Base-by-base conservation (phyloP, 2,797 vertebrate genomes). In the Coilia nasus region DNA sequence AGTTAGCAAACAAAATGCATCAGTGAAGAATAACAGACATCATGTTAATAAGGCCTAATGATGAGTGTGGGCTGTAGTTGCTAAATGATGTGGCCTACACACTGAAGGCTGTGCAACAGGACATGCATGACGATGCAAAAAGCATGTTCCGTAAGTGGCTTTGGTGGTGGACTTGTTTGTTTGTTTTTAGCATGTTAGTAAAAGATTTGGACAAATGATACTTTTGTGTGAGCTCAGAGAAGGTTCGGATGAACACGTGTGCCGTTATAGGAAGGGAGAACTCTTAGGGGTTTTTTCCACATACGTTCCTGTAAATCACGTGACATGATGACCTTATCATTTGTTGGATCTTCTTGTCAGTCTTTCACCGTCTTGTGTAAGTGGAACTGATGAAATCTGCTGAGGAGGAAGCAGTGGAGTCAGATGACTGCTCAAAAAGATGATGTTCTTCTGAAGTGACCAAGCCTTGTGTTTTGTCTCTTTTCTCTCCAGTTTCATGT, bases 401-500 rank as follows among this genome's bases (percentile, higher is more conserved):
- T 28, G 44, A 57, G 78, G 59, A 83, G 47, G 81, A 31, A 23
- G 6, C 14, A 9, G 50, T 57, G 81, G 23, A 28, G 23, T 10
- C 9, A 19, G 12, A 21, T 59, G 41, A 44, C 4, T 28, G 71
- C 44, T 12, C 6, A 57, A 47, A 6, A 67, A 57, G 60, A 44
- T 85, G 47, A 83, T 62, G 31, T 85, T 84, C 23, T 47, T 78
- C 28, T 83, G 3, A 41, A 44, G 31, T 78, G 6, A 41, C 71
- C 35, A 78, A 19, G 23, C 6, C 31, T 75, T 19, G 50, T 54
- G 50, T 82, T 67, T 67, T 88, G 87, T 83, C 71, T 83, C 35
- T 78, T 85, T 59, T 67, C 80, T 44, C 86, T 90, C 41, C 80
- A 99, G 98, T 94, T 99, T 98, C 91, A 97, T 99, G 95, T 99